phyloP scores from a whole-genome alignment of 1,140 invertebrate genomes.

The Penaeus chinensis region DNA sequence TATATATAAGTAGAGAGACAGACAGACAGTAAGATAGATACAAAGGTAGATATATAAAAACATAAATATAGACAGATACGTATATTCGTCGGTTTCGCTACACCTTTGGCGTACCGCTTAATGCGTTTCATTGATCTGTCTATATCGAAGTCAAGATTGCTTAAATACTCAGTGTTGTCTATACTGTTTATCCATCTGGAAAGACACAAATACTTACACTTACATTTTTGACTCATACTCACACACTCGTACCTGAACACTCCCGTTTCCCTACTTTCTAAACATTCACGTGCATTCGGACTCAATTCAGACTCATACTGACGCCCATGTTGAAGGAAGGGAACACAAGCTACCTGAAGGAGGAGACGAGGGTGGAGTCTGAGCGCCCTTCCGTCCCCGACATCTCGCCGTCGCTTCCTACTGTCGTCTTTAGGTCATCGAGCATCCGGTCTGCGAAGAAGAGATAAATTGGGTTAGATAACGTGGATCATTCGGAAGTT shows the following conservation, averaged over 20 bases:
- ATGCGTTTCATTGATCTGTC: no score
- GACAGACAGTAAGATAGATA: no score
- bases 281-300: background rate
- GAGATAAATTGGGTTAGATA: background rate
- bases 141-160: no score
- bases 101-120: no score
- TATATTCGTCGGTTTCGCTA: background rate
- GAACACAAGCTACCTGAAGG: constrained; percentile 40
- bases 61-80: background rate
- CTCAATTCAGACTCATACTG: background rate
- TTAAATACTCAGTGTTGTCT: no score
- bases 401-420: constrained; percentile 46
- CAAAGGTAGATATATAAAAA: no score
- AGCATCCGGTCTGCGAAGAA: constrained; percentile 44
- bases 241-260: background rate
- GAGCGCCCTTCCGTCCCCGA: background rate
- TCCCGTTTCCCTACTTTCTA: background rate
- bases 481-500: background rate
- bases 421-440: constrained; percentile 50
- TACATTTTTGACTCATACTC: background rate
- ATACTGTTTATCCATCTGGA: no score
- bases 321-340: no score
- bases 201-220: no score
- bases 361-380: constrained; percentile 42
- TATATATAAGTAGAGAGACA: no score